Evolutionary conservation across 2,888 invertebrate species (phyloP).

Genomic region (Hirtodrosophila histrioides): DNA sequence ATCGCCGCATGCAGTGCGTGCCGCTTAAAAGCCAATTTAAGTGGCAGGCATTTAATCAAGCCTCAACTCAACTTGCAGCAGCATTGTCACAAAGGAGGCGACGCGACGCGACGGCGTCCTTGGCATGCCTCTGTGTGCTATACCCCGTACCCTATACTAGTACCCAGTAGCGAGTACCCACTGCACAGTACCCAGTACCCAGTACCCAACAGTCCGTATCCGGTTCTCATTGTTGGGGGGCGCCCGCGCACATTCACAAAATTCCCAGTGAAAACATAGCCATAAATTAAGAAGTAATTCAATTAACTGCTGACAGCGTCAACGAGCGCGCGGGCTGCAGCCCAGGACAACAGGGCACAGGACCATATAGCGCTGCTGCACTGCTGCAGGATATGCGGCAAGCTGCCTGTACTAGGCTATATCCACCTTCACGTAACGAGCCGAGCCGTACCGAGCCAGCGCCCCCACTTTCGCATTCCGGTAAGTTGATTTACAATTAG

Average conservation of each 20-base stretch:
- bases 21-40: constrained; percentile 66
- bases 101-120: constrained; percentile 24
- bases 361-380: constrained; percentile 29
- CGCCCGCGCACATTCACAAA: constrained; percentile 42
- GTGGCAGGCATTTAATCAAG: constrained; percentile 75
- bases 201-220: constrained; percentile 1
- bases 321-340: constrained; percentile 47
- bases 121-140: constrained; percentile 23
- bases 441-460: constrained; percentile 10
- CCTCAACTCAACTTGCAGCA: constrained; percentile 26
- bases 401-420: constrained; percentile 25
- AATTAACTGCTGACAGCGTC: constrained; percentile 74
- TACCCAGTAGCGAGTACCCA: constrained; percentile 6
- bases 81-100: constrained; percentile 33
- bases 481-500: constrained; percentile 53
- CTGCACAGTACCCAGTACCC: too few relatives aligned
- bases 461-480: constrained; percentile 36
- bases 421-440: background rate
- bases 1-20: constrained; percentile 44
- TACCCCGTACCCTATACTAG: background rate
- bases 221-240: constrained; percentile 11
- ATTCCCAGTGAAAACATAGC: constrained; percentile 77
- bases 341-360: background rate
- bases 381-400: constrained; percentile 58
- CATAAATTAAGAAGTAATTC: constrained; percentile 79